These are phyloP conservation scores for Dicycla oo DNA, from an alignment of 2,888 invertebrate species.

Conservation along the genomic window DNA sequence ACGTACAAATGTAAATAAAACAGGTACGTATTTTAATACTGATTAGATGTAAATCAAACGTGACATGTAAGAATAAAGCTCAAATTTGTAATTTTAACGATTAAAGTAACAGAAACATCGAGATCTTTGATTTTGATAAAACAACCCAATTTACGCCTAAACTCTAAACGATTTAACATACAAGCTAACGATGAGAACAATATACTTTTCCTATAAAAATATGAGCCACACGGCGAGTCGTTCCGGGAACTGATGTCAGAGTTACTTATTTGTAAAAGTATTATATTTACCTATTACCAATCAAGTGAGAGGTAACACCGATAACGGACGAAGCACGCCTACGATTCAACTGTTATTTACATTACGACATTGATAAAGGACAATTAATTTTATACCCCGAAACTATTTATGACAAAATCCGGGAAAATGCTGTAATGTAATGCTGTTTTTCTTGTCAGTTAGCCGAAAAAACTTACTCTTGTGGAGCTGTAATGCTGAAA, in stretches of 20 bases:
- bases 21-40: constrained; percentile 49
- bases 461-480: neutral
- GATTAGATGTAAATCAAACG: constrained; percentile 37
- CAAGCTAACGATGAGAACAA: constrained; percentile 71
- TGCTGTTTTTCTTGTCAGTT: neutral
- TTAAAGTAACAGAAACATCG: constrained; percentile 35
- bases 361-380: constrained; percentile 14
- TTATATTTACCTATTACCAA: constrained; percentile 41
- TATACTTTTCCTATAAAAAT: constrained; percentile 69
- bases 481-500: neutral
- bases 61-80: constrained; percentile 40
- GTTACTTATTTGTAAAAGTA: constrained; percentile 44
- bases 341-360: constrained; percentile 11
- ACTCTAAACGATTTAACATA: constrained; percentile 65
- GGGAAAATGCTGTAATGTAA: neutral
- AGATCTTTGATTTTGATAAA: constrained; percentile 31
- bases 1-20: constrained; percentile 66
- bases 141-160: constrained; percentile 46
- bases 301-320: constrained; percentile 15
- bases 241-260: constrained; percentile 39
- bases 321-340: constrained; percentile 15
- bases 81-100: constrained; percentile 17
- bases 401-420: neutral
- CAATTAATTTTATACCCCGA: neutral
- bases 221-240: constrained; percentile 55